Base-by-base conservation (phyloP, 1,140 invertebrate genomes). In the Aculops lycopersici region DNA sequence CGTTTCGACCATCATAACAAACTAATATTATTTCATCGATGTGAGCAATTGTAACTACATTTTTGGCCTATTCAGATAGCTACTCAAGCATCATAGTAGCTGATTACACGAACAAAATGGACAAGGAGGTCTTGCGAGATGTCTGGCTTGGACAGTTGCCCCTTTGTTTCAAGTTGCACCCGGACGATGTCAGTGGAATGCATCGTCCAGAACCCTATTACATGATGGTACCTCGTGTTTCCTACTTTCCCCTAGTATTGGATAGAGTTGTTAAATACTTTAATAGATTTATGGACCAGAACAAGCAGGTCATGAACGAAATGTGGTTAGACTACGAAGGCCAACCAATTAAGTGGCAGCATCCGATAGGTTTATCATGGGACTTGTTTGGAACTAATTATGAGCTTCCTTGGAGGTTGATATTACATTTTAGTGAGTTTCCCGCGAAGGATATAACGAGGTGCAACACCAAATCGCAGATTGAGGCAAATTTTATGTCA, bases 311-410 rank as follows among this genome's bases (percentile, higher is more conserved):
- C 37, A 69, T 68, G 52, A 31, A 16, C 8, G 80, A 90, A 55
- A 76, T 92, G 65, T 95, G 86, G 86, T 60, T 95, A 35, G 83
- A 94, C 51, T 86, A 68, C 53, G 79, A 86, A 61, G 79, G 79
- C 16, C 70, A 68, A 43, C 78, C 84, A 12, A 57, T 95, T 15
- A 90, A 86, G 59, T 86, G 83, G 66, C 83, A 95, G 55, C 79
- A 83, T 61, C 88, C 90, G 15, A 79, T 95, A 49, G 90, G 90
- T 38, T 71, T 94, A 19, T 60, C 94, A 3, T 80, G 73, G 61
- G 90, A 97, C 60, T 58, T 90, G 40, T 65, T 68, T 54, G 63
- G 62, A 3, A 66, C 67, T 46, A 70, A 74, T 40, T 5, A 37
- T 18, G 43, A 46, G 8, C 62, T 90, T 24, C 86, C 88, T 1